These are phyloP conservation scores for Rhynchomys soricoides DNA, from an alignment of 2,113 vertebrate genomes.

Conservation along the genomic window DNA sequence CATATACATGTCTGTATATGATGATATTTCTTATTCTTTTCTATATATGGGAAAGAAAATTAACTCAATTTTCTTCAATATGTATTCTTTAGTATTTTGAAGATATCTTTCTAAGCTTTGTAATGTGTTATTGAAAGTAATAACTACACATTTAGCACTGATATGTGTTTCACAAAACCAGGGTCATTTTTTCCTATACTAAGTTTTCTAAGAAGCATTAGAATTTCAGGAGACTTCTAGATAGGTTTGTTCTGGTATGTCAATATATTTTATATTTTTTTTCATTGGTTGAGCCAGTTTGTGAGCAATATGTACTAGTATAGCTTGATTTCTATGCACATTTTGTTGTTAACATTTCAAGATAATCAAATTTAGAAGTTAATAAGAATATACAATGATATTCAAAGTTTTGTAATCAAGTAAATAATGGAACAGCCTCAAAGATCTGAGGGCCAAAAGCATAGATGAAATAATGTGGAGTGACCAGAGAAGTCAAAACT, in stretches of 20 bases:
- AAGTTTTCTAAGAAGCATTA: neutral
- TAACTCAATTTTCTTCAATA: neutral
- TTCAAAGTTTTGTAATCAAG: neutral
- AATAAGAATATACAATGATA: neutral
- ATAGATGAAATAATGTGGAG: neutral
- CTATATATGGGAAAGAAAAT: neutral
- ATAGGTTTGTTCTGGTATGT: neutral
- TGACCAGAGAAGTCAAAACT: neutral
- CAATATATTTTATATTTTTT: neutral
- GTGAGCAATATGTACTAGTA: neutral
- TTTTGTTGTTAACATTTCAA: neutral
- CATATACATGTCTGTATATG: neutral
- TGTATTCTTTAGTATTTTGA: neutral
- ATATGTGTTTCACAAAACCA: neutral
- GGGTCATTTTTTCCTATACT: neutral
- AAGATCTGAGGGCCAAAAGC: neutral
- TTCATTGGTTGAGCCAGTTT: neutral
- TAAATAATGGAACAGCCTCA: neutral
- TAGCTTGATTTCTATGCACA: neutral
- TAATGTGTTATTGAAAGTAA: neutral
- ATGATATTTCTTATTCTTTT: neutral
- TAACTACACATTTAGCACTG: neutral
- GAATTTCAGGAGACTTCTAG: neutral
- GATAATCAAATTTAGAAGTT: neutral
- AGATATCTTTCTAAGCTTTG: neutral